Percentiles rank a stretch among this genome's conserved stretches.
phyloP scores from a whole-genome alignment of 2,113 vertebrate genomes.

The Microcebus tavaratra region DNA sequence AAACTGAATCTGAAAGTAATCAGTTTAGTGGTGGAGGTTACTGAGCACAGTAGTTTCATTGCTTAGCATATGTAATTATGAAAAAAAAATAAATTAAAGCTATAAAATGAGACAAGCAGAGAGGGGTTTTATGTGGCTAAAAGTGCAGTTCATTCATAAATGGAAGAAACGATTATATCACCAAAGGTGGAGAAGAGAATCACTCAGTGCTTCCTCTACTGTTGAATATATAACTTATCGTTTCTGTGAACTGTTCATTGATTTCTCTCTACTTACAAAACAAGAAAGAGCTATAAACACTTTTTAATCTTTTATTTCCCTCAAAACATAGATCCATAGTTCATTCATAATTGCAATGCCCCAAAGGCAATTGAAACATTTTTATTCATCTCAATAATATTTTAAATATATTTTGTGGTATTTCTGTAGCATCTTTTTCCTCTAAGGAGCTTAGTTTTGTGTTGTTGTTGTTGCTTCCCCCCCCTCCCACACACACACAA shows the following conservation, averaged over 20 bases:
- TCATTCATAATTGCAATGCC: conserved; percentile 20
- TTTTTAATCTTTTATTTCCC: background rate
- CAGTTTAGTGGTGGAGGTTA: conserved; percentile 28
- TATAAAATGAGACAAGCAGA: conserved; percentile 31
- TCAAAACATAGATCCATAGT: background rate
- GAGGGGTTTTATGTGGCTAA: conserved; percentile 39
- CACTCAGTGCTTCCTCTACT: conserved; percentile 48
- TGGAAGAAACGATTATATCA: background rate
- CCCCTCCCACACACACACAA: background rate
- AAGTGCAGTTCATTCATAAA: conserved; percentile 55
- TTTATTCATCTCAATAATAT: background rate
- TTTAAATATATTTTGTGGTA: background rate
- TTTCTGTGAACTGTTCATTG: conserved; percentile 6
- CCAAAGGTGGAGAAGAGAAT: conserved; percentile 21
- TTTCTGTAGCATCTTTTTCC: background rate
- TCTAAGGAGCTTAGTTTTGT: background rate
- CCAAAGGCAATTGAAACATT: background rate
- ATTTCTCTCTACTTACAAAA: conserved; percentile 31
- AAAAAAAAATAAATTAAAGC: background rate
- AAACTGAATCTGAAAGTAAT: background rate
- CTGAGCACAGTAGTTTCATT: conserved; percentile 48
- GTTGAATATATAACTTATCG: conserved; percentile 67
- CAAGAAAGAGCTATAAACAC: background rate
- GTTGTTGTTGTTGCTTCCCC: background rate
- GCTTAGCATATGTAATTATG: conserved; percentile 46